A percentile compares a stretch with the other conserved stretches of the same genome.
phyloP scores from a whole-genome alignment of 1,140 invertebrate genomes.

The Paraescarpia echinospica region DNA sequence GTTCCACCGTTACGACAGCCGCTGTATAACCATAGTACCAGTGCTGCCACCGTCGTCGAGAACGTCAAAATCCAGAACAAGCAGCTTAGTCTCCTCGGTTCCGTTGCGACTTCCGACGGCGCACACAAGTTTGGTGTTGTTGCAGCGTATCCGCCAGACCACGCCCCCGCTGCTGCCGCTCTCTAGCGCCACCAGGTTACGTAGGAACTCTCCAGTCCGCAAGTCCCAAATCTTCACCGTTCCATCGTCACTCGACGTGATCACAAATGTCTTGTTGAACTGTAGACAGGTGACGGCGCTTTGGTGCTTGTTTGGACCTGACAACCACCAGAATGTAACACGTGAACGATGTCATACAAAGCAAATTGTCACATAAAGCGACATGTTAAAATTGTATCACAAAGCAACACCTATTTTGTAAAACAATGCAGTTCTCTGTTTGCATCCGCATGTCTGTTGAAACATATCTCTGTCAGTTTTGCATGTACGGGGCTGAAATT shows the following conservation, averaged over 20 bases:
- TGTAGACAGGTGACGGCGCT: conserved; percentile 98
- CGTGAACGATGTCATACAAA: neutral
- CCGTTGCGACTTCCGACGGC: conserved; percentile 97
- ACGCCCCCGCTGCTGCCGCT: conserved; percentile 97
- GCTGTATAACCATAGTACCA: neutral
- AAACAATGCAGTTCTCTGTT: too few relatives aligned
- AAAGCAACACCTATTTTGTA: too few relatives aligned
- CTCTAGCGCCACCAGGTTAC: conserved; percentile 89
- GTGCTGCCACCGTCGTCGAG: conserved; percentile 57
- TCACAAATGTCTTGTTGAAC: conserved; percentile 96
- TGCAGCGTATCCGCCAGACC: conserved; percentile 95
- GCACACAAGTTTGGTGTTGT: conserved; percentile 95
- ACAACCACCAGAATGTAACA: too few relatives aligned
- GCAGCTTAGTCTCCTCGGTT: conserved; percentile 97
- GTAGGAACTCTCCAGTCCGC: conserved; percentile 91
- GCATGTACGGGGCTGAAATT: too few relatives aligned
- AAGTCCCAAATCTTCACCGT: conserved; percentile 99
- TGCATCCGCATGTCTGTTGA: too few relatives aligned
- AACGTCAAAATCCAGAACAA: conserved; percentile 95
- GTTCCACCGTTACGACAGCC: neutral
- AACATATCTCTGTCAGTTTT: too few relatives aligned
- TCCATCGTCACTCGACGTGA: conserved; percentile 98
- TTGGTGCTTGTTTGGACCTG: conserved; percentile 92
- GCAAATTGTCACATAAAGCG: neutral
- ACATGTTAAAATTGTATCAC: neutral